Percentiles rank a stretch among this genome's conserved stretches.
Conservation (phyloP, 2,797 vertebrate species). For the Pipistrellus pipistrellus region DNA sequence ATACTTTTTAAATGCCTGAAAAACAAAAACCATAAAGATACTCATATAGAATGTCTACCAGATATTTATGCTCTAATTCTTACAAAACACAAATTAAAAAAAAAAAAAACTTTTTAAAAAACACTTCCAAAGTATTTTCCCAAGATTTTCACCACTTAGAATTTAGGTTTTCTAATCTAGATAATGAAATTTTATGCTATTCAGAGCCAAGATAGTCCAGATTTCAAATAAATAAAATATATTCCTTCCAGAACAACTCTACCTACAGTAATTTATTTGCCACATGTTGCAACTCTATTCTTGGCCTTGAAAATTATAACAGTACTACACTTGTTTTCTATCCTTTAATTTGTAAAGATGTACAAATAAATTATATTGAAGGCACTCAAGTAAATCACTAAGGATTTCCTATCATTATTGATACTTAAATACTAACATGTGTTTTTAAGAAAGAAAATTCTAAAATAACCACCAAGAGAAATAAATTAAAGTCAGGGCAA, state of each 20-base stretch:
- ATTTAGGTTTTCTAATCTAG: conserved; percentile 43
- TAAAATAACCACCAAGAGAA: conserved; percentile 4
- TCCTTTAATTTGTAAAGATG: conserved; percentile 47
- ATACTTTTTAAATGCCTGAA: conserved; percentile 92
- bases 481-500: conserved; percentile 58
- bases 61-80: conserved; percentile 69
- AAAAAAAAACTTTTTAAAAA: conserved; percentile 48
- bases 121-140: conserved; percentile 41
- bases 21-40: conserved; percentile 90
- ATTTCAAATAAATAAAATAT: conserved; percentile 41
- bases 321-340: conserved; percentile 30
- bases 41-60: conserved; percentile 85
- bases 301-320: conserved; percentile 33
- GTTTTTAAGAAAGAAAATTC: conserved; percentile 54
- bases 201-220: conserved; percentile 24
- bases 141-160: conserved; percentile 29
- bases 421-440: conserved; percentile 16
- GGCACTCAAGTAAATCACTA: conserved; percentile 25
- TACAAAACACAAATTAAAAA: conserved; percentile 68
- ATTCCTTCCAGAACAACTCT: conserved; percentile 54
- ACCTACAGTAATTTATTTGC: conserved; percentile 50
- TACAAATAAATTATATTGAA: conserved; percentile 57
- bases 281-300: conserved; percentile 20
- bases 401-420: neutral
- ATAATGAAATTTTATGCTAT: conserved; percentile 49